phyloP scores from a whole-genome alignment of 2,888 invertebrate species.

The Andricus quercusramuli region DNA sequence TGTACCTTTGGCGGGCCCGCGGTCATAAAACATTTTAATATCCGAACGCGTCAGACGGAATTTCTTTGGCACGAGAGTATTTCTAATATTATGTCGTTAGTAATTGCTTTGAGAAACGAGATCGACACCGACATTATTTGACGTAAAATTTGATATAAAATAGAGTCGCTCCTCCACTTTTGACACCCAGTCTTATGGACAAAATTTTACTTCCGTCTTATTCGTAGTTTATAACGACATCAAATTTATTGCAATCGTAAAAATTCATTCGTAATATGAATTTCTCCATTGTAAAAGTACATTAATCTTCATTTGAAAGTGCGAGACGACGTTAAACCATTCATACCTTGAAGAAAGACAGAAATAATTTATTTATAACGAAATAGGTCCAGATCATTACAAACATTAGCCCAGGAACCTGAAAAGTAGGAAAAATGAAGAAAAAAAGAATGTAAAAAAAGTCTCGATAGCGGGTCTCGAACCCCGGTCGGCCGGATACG shows the following conservation, averaged over 20 bases:
- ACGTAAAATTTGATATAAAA: conserved; percentile 12
- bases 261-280: background rate
- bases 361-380: too few species aligned
- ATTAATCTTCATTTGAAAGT: background rate
- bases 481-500: too few species aligned
- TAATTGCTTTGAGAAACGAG: background rate
- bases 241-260: background rate
- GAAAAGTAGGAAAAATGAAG: too few species aligned
- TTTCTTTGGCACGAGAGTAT: conserved; percentile 3
- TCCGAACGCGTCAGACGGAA: conserved; percentile 31
- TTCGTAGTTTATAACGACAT: conserved; percentile 3
- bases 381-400: too few species aligned
- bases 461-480: too few species aligned
- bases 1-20: conserved; percentile 49
- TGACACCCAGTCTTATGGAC: background rate
- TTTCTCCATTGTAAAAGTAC: background rate
- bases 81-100: conserved; percentile 28
- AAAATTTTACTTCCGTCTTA: background rate
- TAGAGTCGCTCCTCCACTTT: background rate
- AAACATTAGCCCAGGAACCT: too few species aligned
- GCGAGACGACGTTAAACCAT: background rate
- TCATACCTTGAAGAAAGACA: too few species aligned
- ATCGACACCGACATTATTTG: conserved; percentile 22
- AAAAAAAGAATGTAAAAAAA: too few species aligned
- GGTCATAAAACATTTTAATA: conserved; percentile 39